A percentile compares a stretch with the other conserved stretches of the same genome.
Conservation (phyloP, 2,888 invertebrate species). For the Tachystola acroxantha region DNA sequence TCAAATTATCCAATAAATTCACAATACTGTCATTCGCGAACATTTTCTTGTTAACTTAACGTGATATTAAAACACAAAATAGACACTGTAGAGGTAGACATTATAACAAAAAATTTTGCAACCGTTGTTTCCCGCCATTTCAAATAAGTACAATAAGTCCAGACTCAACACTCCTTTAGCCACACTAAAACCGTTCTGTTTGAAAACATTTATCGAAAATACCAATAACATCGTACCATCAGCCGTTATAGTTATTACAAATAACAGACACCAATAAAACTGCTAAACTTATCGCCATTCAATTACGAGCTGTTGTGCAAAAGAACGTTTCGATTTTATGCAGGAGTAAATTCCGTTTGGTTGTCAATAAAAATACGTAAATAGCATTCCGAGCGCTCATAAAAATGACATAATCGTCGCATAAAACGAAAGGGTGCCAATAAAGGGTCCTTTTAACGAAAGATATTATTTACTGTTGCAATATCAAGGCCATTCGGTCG, state of each 20-base stretch:
- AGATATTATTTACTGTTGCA: slow-evolving; percentile 67
- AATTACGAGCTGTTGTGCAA: slow-evolving; percentile 6
- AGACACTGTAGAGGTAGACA: too few relatives aligned
- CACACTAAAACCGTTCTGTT: too few relatives aligned
- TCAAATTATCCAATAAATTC: too few relatives aligned
- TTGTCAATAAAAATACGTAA: slow-evolving; percentile 58
- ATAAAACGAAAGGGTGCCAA: slow-evolving; percentile 70
- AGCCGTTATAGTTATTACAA: not conserved
- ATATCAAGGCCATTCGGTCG: slow-evolving; percentile 48
- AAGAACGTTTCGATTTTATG: slow-evolving; percentile 17
- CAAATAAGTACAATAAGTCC: too few relatives aligned
- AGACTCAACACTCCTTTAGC: too few relatives aligned
- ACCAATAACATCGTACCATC: too few relatives aligned
- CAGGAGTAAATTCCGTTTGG: slow-evolving; percentile 40
- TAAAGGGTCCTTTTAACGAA: slow-evolving; percentile 62
- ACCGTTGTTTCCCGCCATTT: too few relatives aligned
- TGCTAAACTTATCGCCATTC: slow-evolving; percentile 3
- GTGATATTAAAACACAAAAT: too few relatives aligned
- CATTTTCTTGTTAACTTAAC: too few relatives aligned
- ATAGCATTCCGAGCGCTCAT: slow-evolving; percentile 50
- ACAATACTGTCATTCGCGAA: too few relatives aligned
- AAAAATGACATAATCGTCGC: slow-evolving; percentile 68
- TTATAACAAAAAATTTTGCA: too few relatives aligned
- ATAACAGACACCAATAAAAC: not conserved
- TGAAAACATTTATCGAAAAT: too few relatives aligned